A percentile compares a stretch with the other conserved stretches of the same genome.
Conservation (phyloP, 2,113 vertebrate species). For the Chauna torquata region DNA sequence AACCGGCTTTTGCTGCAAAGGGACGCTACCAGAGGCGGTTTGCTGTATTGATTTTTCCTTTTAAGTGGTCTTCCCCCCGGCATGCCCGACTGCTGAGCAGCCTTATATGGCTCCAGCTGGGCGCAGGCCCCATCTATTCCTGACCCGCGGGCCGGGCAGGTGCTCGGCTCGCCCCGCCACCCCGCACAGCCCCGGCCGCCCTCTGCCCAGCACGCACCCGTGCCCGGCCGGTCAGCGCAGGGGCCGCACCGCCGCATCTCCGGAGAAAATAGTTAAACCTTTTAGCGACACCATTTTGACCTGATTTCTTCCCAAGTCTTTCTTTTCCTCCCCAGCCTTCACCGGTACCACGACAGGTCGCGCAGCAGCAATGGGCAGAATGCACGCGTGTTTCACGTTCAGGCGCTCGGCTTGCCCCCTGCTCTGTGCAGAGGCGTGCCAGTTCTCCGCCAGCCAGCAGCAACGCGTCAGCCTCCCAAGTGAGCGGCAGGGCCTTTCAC, state of each 20-base stretch:
- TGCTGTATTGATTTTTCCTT: background rate
- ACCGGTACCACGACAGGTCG: too few relatives aligned
- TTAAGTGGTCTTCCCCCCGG: background rate
- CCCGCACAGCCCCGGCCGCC: background rate
- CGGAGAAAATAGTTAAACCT: background rate
- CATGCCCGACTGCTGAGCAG: background rate
- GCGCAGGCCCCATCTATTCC: conserved; percentile 33
- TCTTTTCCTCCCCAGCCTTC: background rate
- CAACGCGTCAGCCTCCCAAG: background rate
- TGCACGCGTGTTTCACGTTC: background rate
- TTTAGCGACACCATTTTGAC: background rate
- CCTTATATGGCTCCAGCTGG: conserved; percentile 58
- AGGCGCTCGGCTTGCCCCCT: background rate
- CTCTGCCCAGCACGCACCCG: background rate
- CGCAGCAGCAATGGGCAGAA: background rate
- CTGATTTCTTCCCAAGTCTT: background rate
- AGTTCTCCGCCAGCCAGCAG: background rate
- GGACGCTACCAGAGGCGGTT: background rate
- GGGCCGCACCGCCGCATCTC: background rate
- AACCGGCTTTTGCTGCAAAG: background rate
- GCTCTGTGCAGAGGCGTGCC: accelerated
- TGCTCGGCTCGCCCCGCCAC: background rate
- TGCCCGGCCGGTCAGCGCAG: background rate
- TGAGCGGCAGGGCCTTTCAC: background rate
- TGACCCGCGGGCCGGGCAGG: background rate